Conservation (phyloP, 2,797 vertebrate genomes). For the Nothura maculosa region DNA sequence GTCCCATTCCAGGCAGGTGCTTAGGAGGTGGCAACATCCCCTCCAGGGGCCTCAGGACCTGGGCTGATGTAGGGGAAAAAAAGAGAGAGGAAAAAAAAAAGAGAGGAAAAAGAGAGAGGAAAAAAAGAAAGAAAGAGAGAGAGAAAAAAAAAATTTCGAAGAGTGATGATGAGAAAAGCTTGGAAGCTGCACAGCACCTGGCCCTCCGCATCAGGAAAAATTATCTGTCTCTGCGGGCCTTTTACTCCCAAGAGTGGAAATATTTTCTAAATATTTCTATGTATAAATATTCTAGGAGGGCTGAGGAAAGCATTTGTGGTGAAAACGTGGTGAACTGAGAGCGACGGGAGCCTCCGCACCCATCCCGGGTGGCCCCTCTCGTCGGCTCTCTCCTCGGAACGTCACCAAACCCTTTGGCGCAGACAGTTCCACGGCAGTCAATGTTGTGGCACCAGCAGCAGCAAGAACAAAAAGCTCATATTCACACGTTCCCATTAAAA, state of each 20-base stretch:
- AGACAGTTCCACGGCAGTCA: no score
- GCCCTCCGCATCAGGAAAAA: constrained; percentile 19
- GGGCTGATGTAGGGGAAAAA: neutral
- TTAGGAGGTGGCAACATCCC: neutral
- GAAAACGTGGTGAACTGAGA: neutral
- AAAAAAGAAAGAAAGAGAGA: no score
- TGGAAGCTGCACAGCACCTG: constrained; percentile 14
- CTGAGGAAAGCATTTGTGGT: constrained; percentile 11
- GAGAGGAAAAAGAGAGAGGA: no score
- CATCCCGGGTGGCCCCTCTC: no score
- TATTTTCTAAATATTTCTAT: constrained; percentile 42
- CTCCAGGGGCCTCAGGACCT: fast-evolving
- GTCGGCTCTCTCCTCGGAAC: no score
- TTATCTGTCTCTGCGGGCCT: neutral
- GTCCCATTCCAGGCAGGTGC: neutral
- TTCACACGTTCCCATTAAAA: neutral
- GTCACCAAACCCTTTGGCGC: no score
- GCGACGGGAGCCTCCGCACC: neutral
- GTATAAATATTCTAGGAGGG: neutral
- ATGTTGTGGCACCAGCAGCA: no score
- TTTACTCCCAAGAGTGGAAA: constrained; percentile 67
- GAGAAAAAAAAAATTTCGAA: no score
- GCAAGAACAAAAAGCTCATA: neutral
- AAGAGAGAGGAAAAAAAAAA: neutral
- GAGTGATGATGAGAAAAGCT: neutral